Evolutionary conservation across 2,888 invertebrate species (phyloP).

Genomic region (Lycia hirtaria): DNA sequence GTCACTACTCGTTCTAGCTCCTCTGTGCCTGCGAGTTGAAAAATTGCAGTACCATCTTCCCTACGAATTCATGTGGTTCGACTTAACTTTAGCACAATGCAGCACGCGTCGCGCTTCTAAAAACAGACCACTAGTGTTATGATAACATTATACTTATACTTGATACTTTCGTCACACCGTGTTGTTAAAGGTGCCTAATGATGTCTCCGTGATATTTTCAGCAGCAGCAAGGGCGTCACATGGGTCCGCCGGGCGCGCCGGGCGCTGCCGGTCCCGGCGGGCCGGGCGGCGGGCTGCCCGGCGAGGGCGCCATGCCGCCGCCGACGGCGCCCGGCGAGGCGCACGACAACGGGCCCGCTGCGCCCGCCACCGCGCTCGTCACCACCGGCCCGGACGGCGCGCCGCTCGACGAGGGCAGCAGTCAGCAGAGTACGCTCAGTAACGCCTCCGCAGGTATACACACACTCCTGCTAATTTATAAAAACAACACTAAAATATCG

Average conservation of each 20-base stretch:
- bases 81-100: no score
- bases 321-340: conserved; percentile 86
- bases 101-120: no score
- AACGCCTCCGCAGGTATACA: conserved; percentile 97
- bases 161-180: no score
- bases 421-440: conserved; percentile 96
- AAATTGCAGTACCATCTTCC: no score
- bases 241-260: conserved; percentile 85
- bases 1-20: no score
- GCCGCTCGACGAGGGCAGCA: conserved; percentile 94
- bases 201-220: conserved; percentile 47
- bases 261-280: conserved; percentile 56
- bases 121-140: no score
- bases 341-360: conserved; percentile 88
- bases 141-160: no score
- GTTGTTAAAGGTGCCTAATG: conserved; percentile 39
- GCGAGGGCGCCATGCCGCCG: conserved; percentile 84
- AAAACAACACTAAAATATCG: no score
- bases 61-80: no score
- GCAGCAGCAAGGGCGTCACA: conserved; percentile 68
- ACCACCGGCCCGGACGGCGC: conserved; percentile 96
- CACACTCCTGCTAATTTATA: background rate
- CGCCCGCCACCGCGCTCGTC: conserved; percentile 93
- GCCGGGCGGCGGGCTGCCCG: conserved; percentile 61
- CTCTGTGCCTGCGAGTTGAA: no score